Base-by-base conservation (phyloP, 2,888 invertebrate genomes). In the Campoplex capitator region DNA sequence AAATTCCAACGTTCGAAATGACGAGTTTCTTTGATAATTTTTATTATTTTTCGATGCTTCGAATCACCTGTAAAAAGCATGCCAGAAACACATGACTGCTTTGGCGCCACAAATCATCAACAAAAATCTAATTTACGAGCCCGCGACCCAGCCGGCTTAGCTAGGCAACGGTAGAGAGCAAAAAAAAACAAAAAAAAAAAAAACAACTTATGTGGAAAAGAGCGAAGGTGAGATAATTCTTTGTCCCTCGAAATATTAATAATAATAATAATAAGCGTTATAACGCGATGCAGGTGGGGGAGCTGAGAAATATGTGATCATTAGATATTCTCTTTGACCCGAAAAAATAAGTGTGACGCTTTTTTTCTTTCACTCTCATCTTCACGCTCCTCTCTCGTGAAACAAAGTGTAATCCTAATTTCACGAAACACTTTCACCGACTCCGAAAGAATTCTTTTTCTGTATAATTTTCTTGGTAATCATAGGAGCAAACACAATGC, bases 111-210 rank as follows among this genome's bases (percentile, higher is more conserved):
- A 93, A 93, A 93, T 93, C 92, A 93, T 92, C 90, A 88, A 88
- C 88, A 90, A 89, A 86, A 89, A 89, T 88, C 88, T 92, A 92
- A 92, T 93, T 93, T 93, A 93, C 91, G 92, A 88, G 89, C 90
- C 86, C 54, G 67, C 77, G 68, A 77, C 79, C 74, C 70, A 87
- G 77, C 78, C 89, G 90, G 91, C 90, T 91, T 89, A 90, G 89
- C 88, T 88, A 23, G 84, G 70, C 74, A 48, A 71, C n/a, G 35
- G 35, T 58, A 73, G 38, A 38, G 23, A 23, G 23, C 23, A 23
- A 38, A 38, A 38, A 38, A 38, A 45, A 78, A 48, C 28, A 70
- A 48, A 28, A 62, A 67, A 73, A 76, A 48, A 48, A 9, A 23
- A 23, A 23, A 23, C 23, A 23, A 23, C 23, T 23, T 3, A 45